Evolutionary conservation across 2,888 invertebrate genomes (phyloP).

Genomic region (Spatulosminthurus flaviceps): DNA sequence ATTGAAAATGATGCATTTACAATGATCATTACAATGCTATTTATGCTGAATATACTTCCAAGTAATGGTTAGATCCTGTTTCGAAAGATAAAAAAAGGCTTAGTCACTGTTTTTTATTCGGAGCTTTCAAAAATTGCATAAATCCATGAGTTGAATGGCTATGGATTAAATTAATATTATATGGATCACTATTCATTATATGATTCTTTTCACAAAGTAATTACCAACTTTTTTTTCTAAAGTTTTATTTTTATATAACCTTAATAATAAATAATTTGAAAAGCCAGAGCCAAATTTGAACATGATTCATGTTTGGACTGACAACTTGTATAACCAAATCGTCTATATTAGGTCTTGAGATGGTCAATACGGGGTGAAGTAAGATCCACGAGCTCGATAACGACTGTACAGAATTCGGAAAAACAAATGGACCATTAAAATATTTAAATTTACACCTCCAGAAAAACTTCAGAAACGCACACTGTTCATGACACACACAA

Average conservation of each 20-base stretch:
- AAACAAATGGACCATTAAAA: conserved; percentile 12
- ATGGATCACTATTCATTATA: conserved; percentile 1
- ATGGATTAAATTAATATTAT: conserved; percentile 2
- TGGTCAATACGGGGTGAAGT: conserved; percentile 54
- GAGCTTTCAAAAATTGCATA: conserved; percentile 10
- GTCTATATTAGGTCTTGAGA: conserved; percentile 22
- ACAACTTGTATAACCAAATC: conserved; percentile 40
- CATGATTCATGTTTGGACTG: conserved; percentile 29
- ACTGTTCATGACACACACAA: conserved; percentile 1
- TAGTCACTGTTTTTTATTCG: conserved; percentile 41
- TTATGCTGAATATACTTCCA: conserved; percentile 48
- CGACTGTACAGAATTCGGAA: conserved; percentile 39
- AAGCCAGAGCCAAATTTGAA: conserved; percentile 39
- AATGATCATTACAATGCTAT: conserved; percentile 20
- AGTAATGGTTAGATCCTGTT: conserved; percentile 45
- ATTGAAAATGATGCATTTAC: conserved; percentile 13
- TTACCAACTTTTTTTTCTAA: conserved; percentile 32
- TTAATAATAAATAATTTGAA: conserved; percentile 43
- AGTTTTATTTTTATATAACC: conserved; percentile 40
- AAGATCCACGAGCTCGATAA: conserved; percentile 54
- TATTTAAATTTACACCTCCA: conserved; percentile 6
- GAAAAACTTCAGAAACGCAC: background rate
- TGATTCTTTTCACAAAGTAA: conserved; percentile 8
- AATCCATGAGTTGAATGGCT: conserved; percentile 8
- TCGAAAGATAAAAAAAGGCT: conserved; percentile 48